Evolutionary conservation across 2,113 vertebrate genomes (phyloP), one percentile per base, ranked within the genome.

Genomic region (Alexandromys fortis): DNA sequence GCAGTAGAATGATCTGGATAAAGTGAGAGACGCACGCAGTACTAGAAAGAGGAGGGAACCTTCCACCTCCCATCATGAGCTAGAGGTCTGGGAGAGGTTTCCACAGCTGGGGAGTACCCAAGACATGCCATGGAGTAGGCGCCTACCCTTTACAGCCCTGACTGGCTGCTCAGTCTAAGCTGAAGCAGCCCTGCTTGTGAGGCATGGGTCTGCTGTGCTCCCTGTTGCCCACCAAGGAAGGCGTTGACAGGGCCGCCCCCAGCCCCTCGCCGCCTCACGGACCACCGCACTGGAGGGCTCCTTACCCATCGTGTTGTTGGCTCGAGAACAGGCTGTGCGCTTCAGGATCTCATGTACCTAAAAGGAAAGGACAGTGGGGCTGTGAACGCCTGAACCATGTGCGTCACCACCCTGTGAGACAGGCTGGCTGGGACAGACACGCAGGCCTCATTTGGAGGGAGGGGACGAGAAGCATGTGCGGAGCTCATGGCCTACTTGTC

Each of bases 291-390:
- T n/a, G 17, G 33, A 17, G 38, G 35, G 7, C 52, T 90, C 61
- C 99, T 99, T 98, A 99, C 99, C 99, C 98, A 99, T 99, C 3
- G 98, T 99, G 98, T 99, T 99, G 98, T 99, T 99, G 96, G 99
- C 98, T 92, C 99, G 99, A 65, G 98, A 98, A 97, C 99, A 99
- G 85, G 98, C 86, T 0, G 98, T 99, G 28, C 99, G 99, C 83
- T 99, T 99, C 98, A 99, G 98, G 95, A 99, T 99, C 98, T 99
- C 99, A 67, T 98, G 99, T 95, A 99, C 99, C 99, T 99, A 85
- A 67, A 98, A 92, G 68, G 30, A 97, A 98, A 81, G 1, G 35
- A 96, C 45, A 75, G 88, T 24, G 42, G 65, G 52, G 86, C 47
- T 14, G 73, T 97, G 91, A 97, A 33, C 0, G 0, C 45, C 42